Percentiles rank a stretch among this genome's conserved stretches.
Evolutionary conservation across 2,888 invertebrate genomes (phyloP).

Genomic region (Sisyra terminalis): DNA sequence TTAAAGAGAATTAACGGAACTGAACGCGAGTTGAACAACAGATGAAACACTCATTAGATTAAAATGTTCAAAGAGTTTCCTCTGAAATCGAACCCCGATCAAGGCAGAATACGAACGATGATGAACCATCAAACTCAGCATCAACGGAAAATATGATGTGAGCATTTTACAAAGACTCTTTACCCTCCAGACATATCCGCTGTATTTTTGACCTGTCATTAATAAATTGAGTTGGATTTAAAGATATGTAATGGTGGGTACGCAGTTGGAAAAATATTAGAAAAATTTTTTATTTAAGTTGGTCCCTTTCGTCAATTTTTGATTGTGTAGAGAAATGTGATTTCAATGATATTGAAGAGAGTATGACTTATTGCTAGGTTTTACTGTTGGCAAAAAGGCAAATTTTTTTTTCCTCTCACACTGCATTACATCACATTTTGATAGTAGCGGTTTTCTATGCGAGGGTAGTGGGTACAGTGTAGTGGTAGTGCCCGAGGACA

Average conservation of each 20-base stretch:
- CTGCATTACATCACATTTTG: neutral
- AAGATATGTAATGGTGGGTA: neutral
- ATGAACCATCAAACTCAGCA: neutral
- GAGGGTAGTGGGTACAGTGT: no score
- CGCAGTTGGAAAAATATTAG: no score
- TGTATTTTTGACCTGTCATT: conserved; percentile 26
- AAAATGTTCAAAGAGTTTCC: conserved; percentile 19
- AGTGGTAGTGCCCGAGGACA: no score
- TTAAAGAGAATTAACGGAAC: no score
- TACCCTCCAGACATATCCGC: conserved; percentile 21
- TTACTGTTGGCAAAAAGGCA: neutral
- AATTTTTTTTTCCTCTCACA: neutral
- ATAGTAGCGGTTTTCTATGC: no score
- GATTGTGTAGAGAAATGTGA: no score
- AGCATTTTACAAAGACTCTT: conserved; percentile 21
- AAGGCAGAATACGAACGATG: neutral
- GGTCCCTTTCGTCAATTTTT: no score
- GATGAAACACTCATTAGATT: no score
- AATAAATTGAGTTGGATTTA: conserved; percentile 24
- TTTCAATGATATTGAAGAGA: no score
- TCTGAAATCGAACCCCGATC: conserved; percentile 27
- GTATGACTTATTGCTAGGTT: neutral
- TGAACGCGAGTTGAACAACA: no score
- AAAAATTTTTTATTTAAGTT: no score
- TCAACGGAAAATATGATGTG: conserved; percentile 1